Percentiles rank a stretch among this genome's conserved stretches.
phyloP scores from a whole-genome alignment of 2,797 vertebrate species.

The Lacerta viridis region DNA sequence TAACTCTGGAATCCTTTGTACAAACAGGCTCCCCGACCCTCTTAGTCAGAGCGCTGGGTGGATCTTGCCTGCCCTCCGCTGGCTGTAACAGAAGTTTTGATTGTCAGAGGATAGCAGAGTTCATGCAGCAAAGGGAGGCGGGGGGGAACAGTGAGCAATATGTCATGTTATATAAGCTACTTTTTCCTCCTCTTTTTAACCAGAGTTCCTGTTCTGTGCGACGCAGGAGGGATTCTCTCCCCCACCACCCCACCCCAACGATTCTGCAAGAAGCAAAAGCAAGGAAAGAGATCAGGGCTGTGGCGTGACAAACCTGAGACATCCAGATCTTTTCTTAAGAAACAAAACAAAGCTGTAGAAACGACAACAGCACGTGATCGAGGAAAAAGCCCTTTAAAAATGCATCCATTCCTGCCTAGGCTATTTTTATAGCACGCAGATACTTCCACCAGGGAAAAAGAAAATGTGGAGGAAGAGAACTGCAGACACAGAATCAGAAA shows the following conservation, averaged over 20 bases:
- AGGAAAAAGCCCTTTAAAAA: not conserved
- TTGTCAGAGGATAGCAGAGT: slow-evolving; percentile 52
- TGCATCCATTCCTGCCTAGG: not conserved
- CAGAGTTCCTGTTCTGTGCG: not conserved
- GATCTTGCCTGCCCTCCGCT: slow-evolving; percentile 79
- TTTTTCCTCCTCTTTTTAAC: not conserved
- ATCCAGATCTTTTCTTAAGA: not conserved
- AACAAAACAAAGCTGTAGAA: slow-evolving; percentile 3
- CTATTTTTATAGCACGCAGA: not conserved
- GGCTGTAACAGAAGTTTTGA: slow-evolving; percentile 66
- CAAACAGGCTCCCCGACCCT: slow-evolving; percentile 16
- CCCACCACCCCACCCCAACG: not conserved
- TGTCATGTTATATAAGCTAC: slow-evolving; percentile 52
- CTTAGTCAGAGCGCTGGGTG: slow-evolving; percentile 49
- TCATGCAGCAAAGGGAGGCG: slow-evolving; percentile 10
- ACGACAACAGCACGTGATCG: not conserved
- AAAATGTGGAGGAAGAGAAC: not conserved
- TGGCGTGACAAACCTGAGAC: slow-evolving; percentile 18
- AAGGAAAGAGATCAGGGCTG: slow-evolving; percentile 6
- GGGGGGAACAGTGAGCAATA: slow-evolving; percentile 9
- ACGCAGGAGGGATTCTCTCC: not conserved
- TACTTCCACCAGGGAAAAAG: not conserved
- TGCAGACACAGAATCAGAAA: not conserved
- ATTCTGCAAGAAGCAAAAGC: slow-evolving; percentile 28
- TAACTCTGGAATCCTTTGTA: slow-evolving; percentile 59